Conservation (phyloP, 2,113 vertebrate species). For the Atractosteus spatula region DNA sequence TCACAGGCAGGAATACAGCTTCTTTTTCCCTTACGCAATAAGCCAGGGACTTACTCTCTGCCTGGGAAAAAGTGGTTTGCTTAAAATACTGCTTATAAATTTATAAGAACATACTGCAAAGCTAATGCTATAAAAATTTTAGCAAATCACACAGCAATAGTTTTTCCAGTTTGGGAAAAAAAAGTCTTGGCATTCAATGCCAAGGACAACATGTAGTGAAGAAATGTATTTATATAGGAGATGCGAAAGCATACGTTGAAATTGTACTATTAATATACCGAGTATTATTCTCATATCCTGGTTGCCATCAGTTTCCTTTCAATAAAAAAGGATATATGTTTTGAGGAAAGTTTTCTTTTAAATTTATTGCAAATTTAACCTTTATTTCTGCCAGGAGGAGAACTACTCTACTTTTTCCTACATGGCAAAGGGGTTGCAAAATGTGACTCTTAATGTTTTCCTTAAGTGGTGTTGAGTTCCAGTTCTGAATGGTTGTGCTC, state of each 20-base stretch:
- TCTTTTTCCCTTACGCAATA: conserved; percentile 53
- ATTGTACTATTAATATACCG: conserved; percentile 17
- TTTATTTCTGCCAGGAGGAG: conserved; percentile 23
- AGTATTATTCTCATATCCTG: conserved; percentile 36
- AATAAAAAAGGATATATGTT: conserved; percentile 14
- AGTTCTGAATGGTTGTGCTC: conserved; percentile 18
- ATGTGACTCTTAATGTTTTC: conserved; percentile 16
- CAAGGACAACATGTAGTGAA: conserved; percentile 14
- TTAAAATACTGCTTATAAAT: conserved; percentile 65
- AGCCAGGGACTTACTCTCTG: conserved; percentile 40
- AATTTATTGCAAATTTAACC: conserved; percentile 41
- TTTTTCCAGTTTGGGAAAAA: conserved; percentile 29
- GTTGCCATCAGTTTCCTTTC: conserved; percentile 35
- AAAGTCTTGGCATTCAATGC: conserved; percentile 1
- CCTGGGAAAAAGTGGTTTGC: conserved; percentile 27
- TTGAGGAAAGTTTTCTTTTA: conserved; percentile 15
- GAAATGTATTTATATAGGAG: conserved; percentile 42
- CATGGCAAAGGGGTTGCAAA: background rate
- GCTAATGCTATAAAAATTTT: conserved; percentile 61
- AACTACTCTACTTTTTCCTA: conserved; percentile 22
- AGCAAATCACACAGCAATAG: conserved; percentile 41
- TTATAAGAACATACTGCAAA: conserved; percentile 67
- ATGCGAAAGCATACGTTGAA: conserved; percentile 18
- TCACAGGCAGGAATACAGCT: conserved; percentile 53
- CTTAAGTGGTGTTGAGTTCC: conserved; percentile 21